phyloP scores from a whole-genome alignment of 2,113 vertebrate genomes.

The Ceyx cyanopectus region DNA sequence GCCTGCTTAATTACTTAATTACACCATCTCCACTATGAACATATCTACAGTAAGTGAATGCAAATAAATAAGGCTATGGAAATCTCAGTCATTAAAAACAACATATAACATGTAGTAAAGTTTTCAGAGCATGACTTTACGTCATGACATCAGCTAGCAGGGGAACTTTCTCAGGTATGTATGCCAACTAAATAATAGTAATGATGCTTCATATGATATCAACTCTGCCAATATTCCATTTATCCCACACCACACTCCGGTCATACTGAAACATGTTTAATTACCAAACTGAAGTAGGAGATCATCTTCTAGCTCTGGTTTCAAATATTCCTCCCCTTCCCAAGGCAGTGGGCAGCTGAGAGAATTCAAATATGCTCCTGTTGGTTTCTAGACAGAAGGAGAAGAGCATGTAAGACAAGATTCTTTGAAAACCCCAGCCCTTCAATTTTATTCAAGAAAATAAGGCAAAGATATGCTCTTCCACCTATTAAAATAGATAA shows the following conservation, averaged over 20 bases:
- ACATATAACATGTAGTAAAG: fast-evolving
- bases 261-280: not conserved
- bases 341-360: conserved; percentile 82
- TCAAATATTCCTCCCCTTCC: conserved; percentile 90
- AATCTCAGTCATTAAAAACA: not conserved
- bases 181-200: fast-evolving
- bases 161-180: fast-evolving
- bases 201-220: fast-evolving
- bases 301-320: conserved; percentile 89
- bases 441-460: not conserved
- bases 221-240: not conserved
- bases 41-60: not conserved
- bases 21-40: not conserved
- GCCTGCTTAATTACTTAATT: not conserved
- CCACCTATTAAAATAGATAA: not conserved
- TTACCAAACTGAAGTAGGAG: conserved; percentile 92
- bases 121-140: not conserved
- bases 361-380: conserved; percentile 75
- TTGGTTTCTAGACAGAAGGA: conserved; percentile 81
- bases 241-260: not conserved
- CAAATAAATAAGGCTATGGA: not conserved
- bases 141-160: not conserved
- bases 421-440: not conserved
- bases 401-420: not conserved
- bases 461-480: not conserved